These are phyloP conservation scores for Passerina amoena DNA, from an alignment of 2,113 vertebrate species.

Conservation along the genomic window DNA sequence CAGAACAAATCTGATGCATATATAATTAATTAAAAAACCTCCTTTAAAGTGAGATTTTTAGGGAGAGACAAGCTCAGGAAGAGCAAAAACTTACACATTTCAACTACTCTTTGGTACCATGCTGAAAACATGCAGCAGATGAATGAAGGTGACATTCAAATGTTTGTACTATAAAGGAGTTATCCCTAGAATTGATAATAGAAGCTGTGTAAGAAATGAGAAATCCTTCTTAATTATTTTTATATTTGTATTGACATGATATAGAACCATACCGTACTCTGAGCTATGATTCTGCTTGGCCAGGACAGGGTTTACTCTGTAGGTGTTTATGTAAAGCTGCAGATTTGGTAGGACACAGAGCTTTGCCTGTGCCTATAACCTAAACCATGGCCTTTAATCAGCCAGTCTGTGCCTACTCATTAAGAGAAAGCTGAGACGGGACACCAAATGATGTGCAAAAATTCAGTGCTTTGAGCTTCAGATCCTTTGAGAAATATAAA, in stretches of 20 bases:
- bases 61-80: not conserved
- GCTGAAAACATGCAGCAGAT: not conserved
- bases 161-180: not conserved
- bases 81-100: not conserved
- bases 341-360: not conserved
- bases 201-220: not conserved
- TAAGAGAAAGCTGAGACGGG: not conserved
- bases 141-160: not conserved
- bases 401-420: not conserved
- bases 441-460: not conserved
- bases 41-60: not conserved
- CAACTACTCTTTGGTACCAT: not conserved
- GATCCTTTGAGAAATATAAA: not conserved
- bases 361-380: not conserved
- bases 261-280: not conserved
- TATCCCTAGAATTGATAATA: not conserved
- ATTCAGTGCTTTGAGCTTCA: not conserved
- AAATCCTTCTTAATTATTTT: not conserved
- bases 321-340: not conserved
- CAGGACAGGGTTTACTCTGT: not conserved
- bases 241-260: not conserved
- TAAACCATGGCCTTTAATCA: not conserved
- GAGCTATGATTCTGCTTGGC: not conserved
- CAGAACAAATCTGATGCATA: not conserved
- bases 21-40: not conserved